Conservation (phyloP, 1,140 invertebrate species). For the Bombus picipes region DNA sequence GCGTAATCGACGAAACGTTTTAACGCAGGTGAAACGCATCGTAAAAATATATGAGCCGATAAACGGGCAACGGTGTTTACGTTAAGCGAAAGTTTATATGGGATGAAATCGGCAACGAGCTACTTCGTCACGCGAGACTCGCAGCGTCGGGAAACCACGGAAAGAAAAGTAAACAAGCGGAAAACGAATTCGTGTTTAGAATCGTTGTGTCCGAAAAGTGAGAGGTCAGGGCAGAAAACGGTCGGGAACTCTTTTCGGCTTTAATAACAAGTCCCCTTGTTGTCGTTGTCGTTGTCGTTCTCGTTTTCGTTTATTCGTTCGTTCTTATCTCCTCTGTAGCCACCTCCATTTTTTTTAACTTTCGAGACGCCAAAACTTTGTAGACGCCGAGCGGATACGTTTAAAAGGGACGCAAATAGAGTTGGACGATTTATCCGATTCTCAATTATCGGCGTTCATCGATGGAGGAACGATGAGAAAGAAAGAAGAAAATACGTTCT, state of each 20-base stretch:
- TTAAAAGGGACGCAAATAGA: not conserved
- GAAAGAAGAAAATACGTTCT: not conserved
- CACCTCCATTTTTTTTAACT: conserved; percentile 1
- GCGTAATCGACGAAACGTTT: conserved; percentile 23
- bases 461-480: not conserved
- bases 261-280: conserved; percentile 28
- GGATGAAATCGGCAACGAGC: conserved; percentile 27
- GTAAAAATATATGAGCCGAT: conserved; percentile 33
- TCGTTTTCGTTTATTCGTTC: conserved; percentile 9
- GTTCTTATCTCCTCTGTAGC: too few species aligned
- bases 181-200: not conserved
- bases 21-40: conserved; percentile 1
- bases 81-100: conserved; percentile 4
- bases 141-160: not conserved
- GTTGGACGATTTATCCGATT: conserved; percentile 30
- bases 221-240: not conserved
- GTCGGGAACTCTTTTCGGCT: conserved; percentile 21
- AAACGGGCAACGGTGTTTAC: conserved; percentile 11
- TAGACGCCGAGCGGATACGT: conserved; percentile 21
- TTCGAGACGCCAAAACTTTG: conserved; percentile 37
- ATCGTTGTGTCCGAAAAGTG: not conserved
- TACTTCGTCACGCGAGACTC: not conserved
- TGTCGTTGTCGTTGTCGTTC: not conserved
- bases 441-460: conserved; percentile 11
- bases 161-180: not conserved